Percentiles rank a stretch among this genome's conserved stretches.
Evolutionary conservation across 2,888 invertebrate genomes (phyloP).

Genomic region (Ametastegia equiseti): DNA sequence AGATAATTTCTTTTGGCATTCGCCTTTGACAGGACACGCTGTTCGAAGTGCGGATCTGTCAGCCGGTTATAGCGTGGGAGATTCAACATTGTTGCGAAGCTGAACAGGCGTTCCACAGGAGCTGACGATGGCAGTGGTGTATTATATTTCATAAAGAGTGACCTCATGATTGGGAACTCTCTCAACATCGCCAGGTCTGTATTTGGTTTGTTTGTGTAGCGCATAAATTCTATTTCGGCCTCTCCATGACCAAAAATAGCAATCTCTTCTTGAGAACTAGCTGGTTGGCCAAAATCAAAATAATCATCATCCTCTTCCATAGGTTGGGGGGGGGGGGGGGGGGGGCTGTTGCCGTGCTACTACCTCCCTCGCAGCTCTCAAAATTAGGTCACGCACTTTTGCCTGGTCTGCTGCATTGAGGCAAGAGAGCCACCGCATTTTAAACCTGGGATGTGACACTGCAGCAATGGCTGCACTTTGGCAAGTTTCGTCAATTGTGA

Average conservation of each 20-base stretch:
- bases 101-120: constrained; percentile 2
- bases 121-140: constrained; percentile 15
- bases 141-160: no score
- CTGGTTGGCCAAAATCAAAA: no score
- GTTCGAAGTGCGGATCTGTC: background rate
- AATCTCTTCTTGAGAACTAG: background rate
- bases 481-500: no score
- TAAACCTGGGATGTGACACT: no score
- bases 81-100: constrained; percentile 7
- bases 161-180: constrained; percentile 16
- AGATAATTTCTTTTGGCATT: constrained; percentile 7
- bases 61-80: constrained; percentile 8
- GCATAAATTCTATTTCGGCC: constrained; percentile 10
- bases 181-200: constrained; percentile 3
- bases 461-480: no score
- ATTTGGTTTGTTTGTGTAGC: constrained; percentile 6
- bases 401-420: no score
- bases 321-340: no score
- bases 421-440: no score
- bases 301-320: constrained; percentile 10
- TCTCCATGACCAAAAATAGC: constrained; percentile 30
- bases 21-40: constrained; percentile 15
- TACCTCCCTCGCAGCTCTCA: no score
- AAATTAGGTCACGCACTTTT: no score
- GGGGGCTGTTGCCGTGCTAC: no score